phyloP scores from a whole-genome alignment of 2,113 vertebrate species.

The Perccottus glenii region DNA sequence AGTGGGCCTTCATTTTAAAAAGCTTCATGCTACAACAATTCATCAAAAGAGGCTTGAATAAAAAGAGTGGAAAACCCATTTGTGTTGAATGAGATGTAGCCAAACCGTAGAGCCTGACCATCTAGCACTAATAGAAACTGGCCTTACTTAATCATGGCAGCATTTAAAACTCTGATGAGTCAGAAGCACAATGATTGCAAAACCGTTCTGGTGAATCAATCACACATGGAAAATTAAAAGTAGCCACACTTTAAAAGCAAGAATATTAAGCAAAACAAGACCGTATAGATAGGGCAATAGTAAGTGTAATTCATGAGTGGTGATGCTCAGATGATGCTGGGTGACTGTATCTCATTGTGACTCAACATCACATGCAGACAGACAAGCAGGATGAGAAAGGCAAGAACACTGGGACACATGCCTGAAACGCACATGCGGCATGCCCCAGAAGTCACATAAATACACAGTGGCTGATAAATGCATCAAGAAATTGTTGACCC shows the following conservation, averaged over 20 bases:
- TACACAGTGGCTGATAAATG: slow-evolving; percentile 19
- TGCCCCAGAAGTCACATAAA: background rate
- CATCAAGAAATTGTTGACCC: slow-evolving; percentile 14
- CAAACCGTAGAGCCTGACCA: background rate
- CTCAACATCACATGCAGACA: slow-evolving; percentile 37
- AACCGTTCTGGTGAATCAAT: background rate
- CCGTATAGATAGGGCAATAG: background rate
- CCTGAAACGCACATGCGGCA: too few relatives aligned
- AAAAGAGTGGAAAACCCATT: too few relatives aligned
- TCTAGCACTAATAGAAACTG: slow-evolving; percentile 1
- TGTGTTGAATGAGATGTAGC: background rate
- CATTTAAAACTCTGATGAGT: background rate
- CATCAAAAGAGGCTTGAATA: too few relatives aligned
- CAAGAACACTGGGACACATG: slow-evolving; percentile 20
- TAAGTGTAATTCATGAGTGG: slow-evolving; percentile 16
- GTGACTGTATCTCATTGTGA: slow-evolving; percentile 28
- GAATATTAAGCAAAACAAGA: background rate
- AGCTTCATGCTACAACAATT: too few relatives aligned
- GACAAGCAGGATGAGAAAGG: slow-evolving; percentile 1
- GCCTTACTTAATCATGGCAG: background rate
- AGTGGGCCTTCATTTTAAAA: too few relatives aligned
- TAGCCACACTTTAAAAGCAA: background rate
- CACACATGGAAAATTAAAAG: background rate
- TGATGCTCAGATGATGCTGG: slow-evolving; percentile 38
- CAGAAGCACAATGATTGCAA: background rate